Percentiles rank a stretch among this genome's conserved stretches.
phyloP scores from a whole-genome alignment of 2,888 invertebrate species.

The Falcaria lacertinaria region DNA sequence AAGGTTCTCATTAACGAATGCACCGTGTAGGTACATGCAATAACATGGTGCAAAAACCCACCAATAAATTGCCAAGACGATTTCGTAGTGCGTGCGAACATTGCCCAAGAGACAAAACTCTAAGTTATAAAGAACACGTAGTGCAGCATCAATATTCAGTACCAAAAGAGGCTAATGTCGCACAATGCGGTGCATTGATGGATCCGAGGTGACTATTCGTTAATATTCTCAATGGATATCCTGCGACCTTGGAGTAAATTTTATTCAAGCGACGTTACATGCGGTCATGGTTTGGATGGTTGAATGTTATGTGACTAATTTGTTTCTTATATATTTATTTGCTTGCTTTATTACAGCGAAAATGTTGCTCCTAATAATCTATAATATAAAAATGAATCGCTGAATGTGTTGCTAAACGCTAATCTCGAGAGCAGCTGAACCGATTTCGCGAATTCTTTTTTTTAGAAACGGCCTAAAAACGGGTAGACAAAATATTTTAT shows the following conservation, averaged over 20 bases:
- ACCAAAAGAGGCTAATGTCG: slow-evolving; percentile 25
- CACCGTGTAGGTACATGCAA: no score
- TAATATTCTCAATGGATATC: slow-evolving; percentile 28
- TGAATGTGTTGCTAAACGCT: no score
- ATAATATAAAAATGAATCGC: no score
- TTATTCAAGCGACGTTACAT: neutral
- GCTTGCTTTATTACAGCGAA: no score
- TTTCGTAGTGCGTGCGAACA: slow-evolving; percentile 1
- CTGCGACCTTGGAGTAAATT: slow-evolving; percentile 62
- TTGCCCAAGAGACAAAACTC: slow-evolving; percentile 1
- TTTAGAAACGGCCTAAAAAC: no score
- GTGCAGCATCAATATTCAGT: slow-evolving; percentile 27
- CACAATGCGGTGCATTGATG: slow-evolving; percentile 15
- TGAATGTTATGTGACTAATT: neutral
- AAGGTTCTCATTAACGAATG: no score
- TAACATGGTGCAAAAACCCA: no score
- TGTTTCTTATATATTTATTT: no score
- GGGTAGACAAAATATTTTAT: no score
- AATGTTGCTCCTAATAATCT: no score
- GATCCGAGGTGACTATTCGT: slow-evolving; percentile 19
- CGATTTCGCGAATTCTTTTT: no score
- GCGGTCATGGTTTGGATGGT: neutral
- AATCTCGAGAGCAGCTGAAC: no score
- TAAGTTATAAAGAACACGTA: slow-evolving; percentile 12
- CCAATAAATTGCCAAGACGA: neutral